Evolutionary conservation across 1,140 invertebrate genomes (phyloP).

Genomic region (Aleiodes sp.): DNA sequence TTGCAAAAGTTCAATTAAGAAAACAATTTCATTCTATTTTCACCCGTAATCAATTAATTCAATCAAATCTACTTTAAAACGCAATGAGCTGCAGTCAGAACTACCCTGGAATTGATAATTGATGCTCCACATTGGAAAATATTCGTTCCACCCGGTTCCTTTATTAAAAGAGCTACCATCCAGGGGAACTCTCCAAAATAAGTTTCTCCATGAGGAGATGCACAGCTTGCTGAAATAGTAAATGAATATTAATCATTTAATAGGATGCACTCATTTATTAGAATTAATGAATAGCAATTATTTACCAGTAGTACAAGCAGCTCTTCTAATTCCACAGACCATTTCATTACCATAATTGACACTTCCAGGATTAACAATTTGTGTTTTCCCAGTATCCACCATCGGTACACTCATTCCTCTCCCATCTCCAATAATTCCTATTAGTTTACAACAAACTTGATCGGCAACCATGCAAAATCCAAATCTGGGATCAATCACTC

Average conservation of each 20-base stretch:
- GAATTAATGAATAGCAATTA: not conserved
- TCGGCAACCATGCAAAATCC: conserved; percentile 44
- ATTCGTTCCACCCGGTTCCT: conserved; percentile 41
- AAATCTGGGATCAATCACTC: conserved; percentile 55
- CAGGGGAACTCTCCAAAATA: conserved; percentile 71
- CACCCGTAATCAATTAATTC: no score
- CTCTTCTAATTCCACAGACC: conserved; percentile 31
- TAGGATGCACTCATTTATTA: not conserved
- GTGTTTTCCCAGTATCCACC: not conserved
- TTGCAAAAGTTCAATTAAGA: no score
- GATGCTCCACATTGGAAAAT: conserved; percentile 65
- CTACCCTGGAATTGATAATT: conserved; percentile 62
- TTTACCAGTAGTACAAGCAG: not conserved
- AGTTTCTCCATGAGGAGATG: conserved; percentile 44
- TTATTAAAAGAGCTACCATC: conserved; percentile 64
- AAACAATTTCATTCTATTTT: no score
- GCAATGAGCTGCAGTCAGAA: conserved; percentile 70
- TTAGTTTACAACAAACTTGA: conserved; percentile 52
- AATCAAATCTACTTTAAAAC: conserved; percentile 49
- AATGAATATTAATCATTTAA: not conserved
- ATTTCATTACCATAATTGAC: not conserved
- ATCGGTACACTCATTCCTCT: not conserved
- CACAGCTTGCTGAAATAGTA: conserved; percentile 39
- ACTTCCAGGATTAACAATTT: conserved; percentile 16
- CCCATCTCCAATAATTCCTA: conserved; percentile 13